Percentiles rank a stretch among this genome's conserved stretches.
phyloP scores from a whole-genome alignment of 2,113 vertebrate species.

The Thermophis baileyi region DNA sequence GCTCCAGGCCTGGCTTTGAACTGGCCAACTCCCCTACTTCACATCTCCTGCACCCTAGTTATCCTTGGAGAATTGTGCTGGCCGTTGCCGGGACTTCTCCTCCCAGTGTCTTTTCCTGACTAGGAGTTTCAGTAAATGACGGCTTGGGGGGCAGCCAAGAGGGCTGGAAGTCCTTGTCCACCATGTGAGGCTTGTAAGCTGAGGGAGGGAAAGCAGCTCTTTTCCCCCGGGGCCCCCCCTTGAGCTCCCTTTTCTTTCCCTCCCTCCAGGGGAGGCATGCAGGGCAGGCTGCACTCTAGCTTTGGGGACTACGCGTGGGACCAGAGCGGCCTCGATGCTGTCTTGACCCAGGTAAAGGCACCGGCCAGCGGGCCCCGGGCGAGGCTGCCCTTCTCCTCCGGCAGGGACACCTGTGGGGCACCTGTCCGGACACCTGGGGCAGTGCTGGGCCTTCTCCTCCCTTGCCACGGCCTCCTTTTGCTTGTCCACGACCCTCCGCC shows the following conservation, averaged over 20 bases:
- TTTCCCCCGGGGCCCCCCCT: too few relatives aligned
- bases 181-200: not conserved
- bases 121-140: not conserved
- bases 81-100: not conserved
- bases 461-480: not conserved
- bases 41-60: not conserved
- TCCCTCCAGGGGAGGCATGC: conserved; percentile 85
- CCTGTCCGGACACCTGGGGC: not conserved
- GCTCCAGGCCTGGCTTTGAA: not conserved
- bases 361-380: fast-evolving
- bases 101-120: not conserved
- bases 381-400: too few relatives aligned
- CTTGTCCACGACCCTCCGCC: fast-evolving
- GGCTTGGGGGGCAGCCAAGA: not conserved
- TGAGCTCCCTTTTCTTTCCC: not conserved
- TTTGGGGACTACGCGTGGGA: conserved; percentile 97
- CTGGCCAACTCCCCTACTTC: not conserved
- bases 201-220: not conserved
- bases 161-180: not conserved
- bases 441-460: not conserved
- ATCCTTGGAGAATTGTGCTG: not conserved
- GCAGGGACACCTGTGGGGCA: not conserved
- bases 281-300: conserved; percentile 96
- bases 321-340: conserved; percentile 92
- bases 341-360: conserved; percentile 91